phyloP scores from a whole-genome alignment of 2,888 invertebrate species.

The Xestia sexstrigata region DNA sequence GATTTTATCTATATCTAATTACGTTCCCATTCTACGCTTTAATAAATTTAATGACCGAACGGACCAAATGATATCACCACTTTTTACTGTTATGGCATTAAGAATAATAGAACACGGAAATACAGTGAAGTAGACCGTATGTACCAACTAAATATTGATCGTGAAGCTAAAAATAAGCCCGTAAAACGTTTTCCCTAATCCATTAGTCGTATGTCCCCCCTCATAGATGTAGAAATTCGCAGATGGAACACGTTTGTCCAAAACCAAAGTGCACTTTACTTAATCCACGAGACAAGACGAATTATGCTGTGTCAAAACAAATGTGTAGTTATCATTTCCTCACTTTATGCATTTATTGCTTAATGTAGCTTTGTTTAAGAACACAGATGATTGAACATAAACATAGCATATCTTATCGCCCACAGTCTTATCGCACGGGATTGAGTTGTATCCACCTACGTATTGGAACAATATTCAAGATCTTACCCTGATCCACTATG shows the following conservation, averaged over 20 bases:
- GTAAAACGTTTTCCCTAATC: slow-evolving; percentile 2
- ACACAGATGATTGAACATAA: slow-evolving; percentile 31
- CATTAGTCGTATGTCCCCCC: neutral
- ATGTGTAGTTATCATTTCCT: slow-evolving; percentile 17
- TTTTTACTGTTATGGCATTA: slow-evolving; percentile 16
- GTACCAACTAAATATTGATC: neutral
- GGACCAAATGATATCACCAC: slow-evolving; percentile 14
- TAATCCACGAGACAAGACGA: neutral
- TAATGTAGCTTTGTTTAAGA: slow-evolving; percentile 24
- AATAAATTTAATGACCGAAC: slow-evolving; percentile 19
- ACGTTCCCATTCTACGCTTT: neutral
- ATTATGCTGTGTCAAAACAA: slow-evolving; percentile 7
- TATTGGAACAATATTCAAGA: slow-evolving; percentile 11
- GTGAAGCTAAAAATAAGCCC: slow-evolving; percentile 11
- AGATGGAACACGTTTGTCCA: neutral
- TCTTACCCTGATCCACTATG: slow-evolving; percentile 14
- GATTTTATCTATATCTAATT: slow-evolving; percentile 16
- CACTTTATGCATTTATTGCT: neutral
- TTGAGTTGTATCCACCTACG: slow-evolving; percentile 14
- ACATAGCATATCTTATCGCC: slow-evolving; percentile 29
- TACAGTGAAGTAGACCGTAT: neutral
- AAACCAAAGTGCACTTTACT: neutral
- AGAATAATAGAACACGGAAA: neutral
- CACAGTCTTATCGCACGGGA: slow-evolving; percentile 25
- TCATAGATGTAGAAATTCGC: neutral